A percentile compares a stretch with the other conserved stretches of the same genome.
phyloP scores from a whole-genome alignment of 2,888 invertebrate genomes.

The Lepas anatifera region DNA sequence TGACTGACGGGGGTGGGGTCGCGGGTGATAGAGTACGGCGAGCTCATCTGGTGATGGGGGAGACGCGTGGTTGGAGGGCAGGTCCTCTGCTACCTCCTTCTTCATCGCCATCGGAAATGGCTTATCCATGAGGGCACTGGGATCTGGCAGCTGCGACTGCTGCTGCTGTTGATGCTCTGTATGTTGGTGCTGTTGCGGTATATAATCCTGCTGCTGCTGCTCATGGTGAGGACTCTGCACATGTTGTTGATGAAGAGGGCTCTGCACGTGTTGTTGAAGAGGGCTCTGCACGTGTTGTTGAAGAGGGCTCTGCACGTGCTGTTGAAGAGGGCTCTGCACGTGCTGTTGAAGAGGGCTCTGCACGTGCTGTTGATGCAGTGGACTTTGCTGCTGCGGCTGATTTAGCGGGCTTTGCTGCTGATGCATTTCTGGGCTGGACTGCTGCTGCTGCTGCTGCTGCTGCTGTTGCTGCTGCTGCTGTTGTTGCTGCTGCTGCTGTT shows the following conservation, averaged over 20 bases:
- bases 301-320: not conserved
- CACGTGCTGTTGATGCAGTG: not conserved
- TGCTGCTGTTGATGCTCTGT: conserved; percentile 3
- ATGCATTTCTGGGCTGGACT: not conserved
- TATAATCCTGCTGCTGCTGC: conserved; percentile 2
- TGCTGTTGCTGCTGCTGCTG: conserved; percentile 9
- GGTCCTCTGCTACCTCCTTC: not conserved
- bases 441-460: conserved; percentile 1
- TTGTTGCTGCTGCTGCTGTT: conserved; percentile 2
- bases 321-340: not conserved
- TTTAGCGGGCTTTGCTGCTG: not conserved
- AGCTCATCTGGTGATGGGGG: not conserved
- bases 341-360: not conserved
- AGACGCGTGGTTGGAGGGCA: not conserved
- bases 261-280: not conserved
- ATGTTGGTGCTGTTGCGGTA: conserved; percentile 6
- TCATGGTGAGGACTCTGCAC: not conserved
- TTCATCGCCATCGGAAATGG: not conserved
- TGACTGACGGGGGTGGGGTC: not conserved
- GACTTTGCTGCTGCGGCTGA: not conserved
- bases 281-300: not conserved
- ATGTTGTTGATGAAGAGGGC: not conserved
- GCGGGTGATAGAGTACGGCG: not conserved
- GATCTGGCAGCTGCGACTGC: conserved; percentile 5
- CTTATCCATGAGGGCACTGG: conserved; percentile 2